Base-by-base conservation (phyloP, 2,113 vertebrate species). In the Stigmatopora argus region DNA sequence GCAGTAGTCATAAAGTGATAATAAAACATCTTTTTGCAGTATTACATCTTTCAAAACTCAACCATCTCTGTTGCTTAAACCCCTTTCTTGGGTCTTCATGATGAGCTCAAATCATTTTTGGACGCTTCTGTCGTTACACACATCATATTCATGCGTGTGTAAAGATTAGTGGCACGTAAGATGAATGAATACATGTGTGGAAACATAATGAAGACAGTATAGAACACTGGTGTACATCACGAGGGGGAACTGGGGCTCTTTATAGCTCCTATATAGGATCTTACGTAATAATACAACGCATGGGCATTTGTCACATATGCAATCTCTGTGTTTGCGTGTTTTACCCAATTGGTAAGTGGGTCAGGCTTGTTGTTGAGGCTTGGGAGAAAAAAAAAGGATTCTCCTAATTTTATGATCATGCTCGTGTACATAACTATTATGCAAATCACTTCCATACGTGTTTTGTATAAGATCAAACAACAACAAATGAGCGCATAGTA, bases 261-360 rank as follows among this genome's bases (percentile, higher is more conserved):
- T 66, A 56, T 61, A 51, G 15, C 46, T 70, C 53, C 59, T 31
- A 35, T 66, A 61, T 41, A 49, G 62, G 47, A 7, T 71, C 61
- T 55, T 68, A 64, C 51, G 67, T 75, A 60, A 56, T 15, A 73
- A 51, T 44, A 62, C 61, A 4, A 69, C 53, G 35, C 45, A 64
- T 21, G 31, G 38, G 59, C 70, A 70, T 81, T 66, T 47, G 71
- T 77, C 69, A 78, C 65, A 63, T 35, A 63, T 61, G 23, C 23
- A 52, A 34, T 66, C 45, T 34, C 19, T 41, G 21, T 38, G 45
- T 72, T 59, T 55, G 58, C 23, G n/a, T 45, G 38, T 58, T 55
- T 55, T 78, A 86, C 80, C 75, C 66, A 56, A 48, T 73, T 70
- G 46, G 74, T 84, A 86, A 85, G 71, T 87, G 81, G 86, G 86